A percentile compares a stretch with the other conserved stretches of the same genome.
Conservation (phyloP, 2,888 invertebrate species). For the Microplitis deprimator region DNA sequence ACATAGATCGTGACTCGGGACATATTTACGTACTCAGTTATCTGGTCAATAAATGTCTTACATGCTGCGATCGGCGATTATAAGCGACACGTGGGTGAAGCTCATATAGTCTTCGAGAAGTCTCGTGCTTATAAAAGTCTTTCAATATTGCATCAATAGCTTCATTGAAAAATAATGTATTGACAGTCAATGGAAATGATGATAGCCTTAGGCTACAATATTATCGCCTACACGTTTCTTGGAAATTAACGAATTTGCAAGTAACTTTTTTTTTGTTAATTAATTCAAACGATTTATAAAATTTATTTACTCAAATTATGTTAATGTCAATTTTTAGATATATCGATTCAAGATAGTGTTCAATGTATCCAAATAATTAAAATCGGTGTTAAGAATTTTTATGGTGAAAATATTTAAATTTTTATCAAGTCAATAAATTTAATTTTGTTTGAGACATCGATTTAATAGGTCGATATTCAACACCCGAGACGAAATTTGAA, state of each 20-base stretch:
- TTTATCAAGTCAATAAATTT: too few relatives aligned
- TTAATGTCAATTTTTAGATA: too few relatives aligned
- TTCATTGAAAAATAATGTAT: conserved; percentile 33
- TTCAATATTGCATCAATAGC: conserved; percentile 16
- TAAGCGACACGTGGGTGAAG: conserved; percentile 35
- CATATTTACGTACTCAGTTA: conserved; percentile 24
- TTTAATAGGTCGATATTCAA: too few relatives aligned
- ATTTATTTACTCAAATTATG: too few relatives aligned
- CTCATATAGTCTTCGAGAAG: neutral
- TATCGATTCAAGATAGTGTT: too few relatives aligned
- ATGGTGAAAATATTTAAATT: too few relatives aligned
- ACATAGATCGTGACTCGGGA: conserved; percentile 21
- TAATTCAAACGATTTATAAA: too few relatives aligned
- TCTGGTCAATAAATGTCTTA: conserved; percentile 32
- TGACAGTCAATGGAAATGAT: conserved; percentile 38
- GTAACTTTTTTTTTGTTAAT: too few relatives aligned
- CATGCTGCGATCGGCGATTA: conserved; percentile 23
- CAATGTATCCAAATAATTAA: too few relatives aligned
- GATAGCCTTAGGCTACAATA: neutral
- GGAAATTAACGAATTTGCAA: conserved; percentile 24
- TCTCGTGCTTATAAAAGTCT: neutral
- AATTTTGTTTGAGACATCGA: too few relatives aligned
- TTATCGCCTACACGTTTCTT: conserved; percentile 9
- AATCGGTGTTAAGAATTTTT: too few relatives aligned
- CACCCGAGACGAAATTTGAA: too few relatives aligned